Evolutionary conservation across 92 coral and sea anemone genomes (phyloP).

Genomic region (Epizoanthus rinbou): DNA sequence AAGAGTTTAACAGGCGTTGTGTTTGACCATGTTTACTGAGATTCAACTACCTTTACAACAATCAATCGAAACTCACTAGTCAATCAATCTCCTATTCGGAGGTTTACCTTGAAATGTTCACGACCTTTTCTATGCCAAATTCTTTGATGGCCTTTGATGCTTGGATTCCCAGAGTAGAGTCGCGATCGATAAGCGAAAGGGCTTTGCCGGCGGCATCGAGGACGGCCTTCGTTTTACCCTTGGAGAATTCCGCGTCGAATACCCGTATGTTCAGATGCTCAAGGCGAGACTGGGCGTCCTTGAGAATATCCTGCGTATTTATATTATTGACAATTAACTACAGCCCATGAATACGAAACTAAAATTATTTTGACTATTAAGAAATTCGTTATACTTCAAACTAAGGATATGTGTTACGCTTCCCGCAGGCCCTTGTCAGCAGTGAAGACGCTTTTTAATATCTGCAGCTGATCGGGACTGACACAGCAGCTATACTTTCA

Average conservation of each 20-base stretch:
- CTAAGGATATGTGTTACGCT: too few species aligned
- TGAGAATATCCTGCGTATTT: constrained; percentile 65
- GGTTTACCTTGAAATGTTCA: constrained; percentile 63
- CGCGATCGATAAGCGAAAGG: constrained; percentile 86
- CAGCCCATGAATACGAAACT: neutral
- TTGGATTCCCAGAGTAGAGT: constrained; percentile 78
- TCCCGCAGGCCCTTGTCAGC: too few species aligned
- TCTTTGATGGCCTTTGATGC: constrained; percentile 89
- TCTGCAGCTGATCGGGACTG: too few species aligned
- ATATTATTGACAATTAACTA: neutral
- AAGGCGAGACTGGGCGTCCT: constrained; percentile 68
- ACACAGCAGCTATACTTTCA: too few species aligned
- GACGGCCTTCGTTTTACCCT: constrained; percentile 98
- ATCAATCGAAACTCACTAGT: too few species aligned
- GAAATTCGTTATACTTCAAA: too few species aligned
- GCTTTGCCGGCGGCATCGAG: constrained; percentile 97
- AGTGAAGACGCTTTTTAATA: too few species aligned
- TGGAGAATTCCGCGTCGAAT: constrained; percentile 90
- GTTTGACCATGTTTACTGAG: too few species aligned
- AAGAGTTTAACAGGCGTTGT: too few species aligned
- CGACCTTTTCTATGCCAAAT: constrained; percentile 77
- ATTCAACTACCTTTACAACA: too few species aligned
- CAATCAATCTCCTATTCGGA: neutral
- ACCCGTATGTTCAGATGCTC: constrained; percentile 67
- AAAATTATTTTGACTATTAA: too few species aligned